These are phyloP conservation scores for Phoenicopterus ruber DNA, from an alignment of 2,113 vertebrate genomes.

Conservation along the genomic window DNA sequence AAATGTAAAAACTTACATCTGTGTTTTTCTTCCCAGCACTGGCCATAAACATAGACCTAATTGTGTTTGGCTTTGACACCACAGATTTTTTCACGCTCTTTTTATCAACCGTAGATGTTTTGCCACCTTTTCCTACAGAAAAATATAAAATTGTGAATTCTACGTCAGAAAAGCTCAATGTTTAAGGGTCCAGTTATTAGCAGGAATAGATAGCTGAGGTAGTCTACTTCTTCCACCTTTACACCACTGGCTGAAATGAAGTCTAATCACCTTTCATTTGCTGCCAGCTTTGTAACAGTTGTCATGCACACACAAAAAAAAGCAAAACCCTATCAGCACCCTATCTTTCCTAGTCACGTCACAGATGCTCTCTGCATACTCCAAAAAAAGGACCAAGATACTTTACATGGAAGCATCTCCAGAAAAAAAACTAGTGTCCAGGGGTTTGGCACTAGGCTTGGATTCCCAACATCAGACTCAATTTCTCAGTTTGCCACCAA, in stretches of 20 bases:
- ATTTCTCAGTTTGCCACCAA: not conserved
- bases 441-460: not conserved
- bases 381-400: not conserved
- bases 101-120: slow-evolving; percentile 63
- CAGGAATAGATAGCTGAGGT: not conserved
- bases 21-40: slow-evolving; percentile 86
- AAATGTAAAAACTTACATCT: slow-evolving; percentile 70
- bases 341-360: not conserved
- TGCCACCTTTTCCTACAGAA: slow-evolving; percentile 78
- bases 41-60: slow-evolving; percentile 95
- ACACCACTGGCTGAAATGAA: not conserved
- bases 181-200: not conserved
- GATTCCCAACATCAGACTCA: not conserved
- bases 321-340: not conserved
- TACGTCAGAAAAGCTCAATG: not conserved
- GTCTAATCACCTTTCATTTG: not conserved
- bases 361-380: not conserved
- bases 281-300: not conserved
- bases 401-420: not conserved
- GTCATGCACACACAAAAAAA: not conserved
- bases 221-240: not conserved
- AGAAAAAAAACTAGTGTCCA: rapidly evolving
- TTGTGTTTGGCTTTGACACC: slow-evolving; percentile 90
- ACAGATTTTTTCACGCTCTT: slow-evolving; percentile 79
- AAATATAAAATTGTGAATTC: not conserved